A percentile compares a stretch with the other conserved stretches of the same genome.
These are phyloP conservation scores for Pangasianodon gigas DNA, from an alignment of 2,113 vertebrate species.

Conservation along the genomic window DNA sequence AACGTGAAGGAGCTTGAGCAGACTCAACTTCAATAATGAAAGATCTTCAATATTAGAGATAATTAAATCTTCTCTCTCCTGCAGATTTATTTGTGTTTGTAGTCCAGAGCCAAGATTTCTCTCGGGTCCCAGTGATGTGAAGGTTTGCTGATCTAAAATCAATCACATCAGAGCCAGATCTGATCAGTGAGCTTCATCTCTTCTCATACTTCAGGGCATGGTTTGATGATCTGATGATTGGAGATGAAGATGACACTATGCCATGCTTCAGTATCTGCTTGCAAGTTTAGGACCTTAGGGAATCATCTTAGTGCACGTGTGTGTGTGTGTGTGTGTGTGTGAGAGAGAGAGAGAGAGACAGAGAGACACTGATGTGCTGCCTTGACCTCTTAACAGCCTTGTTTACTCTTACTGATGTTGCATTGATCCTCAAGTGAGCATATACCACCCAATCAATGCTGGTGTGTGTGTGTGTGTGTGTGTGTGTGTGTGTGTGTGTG, in stretches of 20 bases:
- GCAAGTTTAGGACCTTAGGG: not conserved
- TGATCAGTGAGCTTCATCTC: conserved; percentile 1
- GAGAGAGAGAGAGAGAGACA: not conserved
- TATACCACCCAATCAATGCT: conserved; percentile 23
- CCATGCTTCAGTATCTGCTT: not conserved
- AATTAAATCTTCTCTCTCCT: not conserved
- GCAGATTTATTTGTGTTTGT: conserved; percentile 31
- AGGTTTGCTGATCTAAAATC: conserved; percentile 37
- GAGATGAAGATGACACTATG: not conserved
- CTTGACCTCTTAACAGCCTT: conserved; percentile 3
- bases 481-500: conserved; percentile 11
- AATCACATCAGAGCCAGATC: conserved; percentile 21
- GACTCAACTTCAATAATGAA: not conserved
- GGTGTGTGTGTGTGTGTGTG: not conserved
- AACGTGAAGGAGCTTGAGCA: not conserved
- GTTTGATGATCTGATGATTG: conserved; percentile 19
- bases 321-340: no score
- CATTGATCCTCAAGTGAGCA: conserved; percentile 34
- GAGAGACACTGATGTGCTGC: not conserved
- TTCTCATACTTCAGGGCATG: not conserved
- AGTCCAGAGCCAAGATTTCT: conserved; percentile 8
- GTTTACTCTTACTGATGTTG: conserved; percentile 37
- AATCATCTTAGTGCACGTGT: not conserved
- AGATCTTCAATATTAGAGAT: not conserved
- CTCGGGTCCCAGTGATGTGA: conserved; percentile 4